Evolutionary conservation across 2,888 invertebrate genomes (phyloP).

Genomic region (Lutraria lutraria): DNA sequence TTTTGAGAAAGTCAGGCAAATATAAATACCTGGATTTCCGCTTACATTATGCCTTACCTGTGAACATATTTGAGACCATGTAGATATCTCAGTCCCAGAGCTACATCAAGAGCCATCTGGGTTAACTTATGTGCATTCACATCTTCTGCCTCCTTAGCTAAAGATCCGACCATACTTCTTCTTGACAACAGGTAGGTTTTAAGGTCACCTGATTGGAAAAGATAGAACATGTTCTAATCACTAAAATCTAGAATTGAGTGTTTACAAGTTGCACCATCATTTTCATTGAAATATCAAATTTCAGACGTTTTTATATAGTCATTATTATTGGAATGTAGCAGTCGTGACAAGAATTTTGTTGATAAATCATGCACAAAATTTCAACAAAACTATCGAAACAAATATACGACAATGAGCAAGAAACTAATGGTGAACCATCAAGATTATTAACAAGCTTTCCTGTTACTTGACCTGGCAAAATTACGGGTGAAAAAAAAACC

Average conservation of each 20-base stretch:
- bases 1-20: neutral
- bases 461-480: too few species aligned
- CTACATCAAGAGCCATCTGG: constrained; percentile 95
- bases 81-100: constrained; percentile 94
- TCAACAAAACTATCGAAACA: too few species aligned
- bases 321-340: too few species aligned
- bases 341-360: too few species aligned
- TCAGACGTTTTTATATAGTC: neutral
- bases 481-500: too few species aligned
- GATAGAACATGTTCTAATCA: neutral
- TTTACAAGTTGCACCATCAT: neutral
- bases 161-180: constrained; percentile 91
- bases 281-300: neutral
- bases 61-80: constrained; percentile 95
- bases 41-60: constrained; percentile 86
- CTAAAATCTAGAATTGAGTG: neutral
- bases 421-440: too few species aligned
- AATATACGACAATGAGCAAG: too few species aligned
- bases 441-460: too few species aligned
- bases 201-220: constrained; percentile 90
- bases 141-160: constrained; percentile 89
- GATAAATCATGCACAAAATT: too few species aligned
- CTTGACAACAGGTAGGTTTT: constrained; percentile 95
- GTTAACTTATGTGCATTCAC: constrained; percentile 93
- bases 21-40: neutral